Evolutionary conservation across 2,113 vertebrate genomes (phyloP).

Genomic region (Carollia perspicillata): DNA sequence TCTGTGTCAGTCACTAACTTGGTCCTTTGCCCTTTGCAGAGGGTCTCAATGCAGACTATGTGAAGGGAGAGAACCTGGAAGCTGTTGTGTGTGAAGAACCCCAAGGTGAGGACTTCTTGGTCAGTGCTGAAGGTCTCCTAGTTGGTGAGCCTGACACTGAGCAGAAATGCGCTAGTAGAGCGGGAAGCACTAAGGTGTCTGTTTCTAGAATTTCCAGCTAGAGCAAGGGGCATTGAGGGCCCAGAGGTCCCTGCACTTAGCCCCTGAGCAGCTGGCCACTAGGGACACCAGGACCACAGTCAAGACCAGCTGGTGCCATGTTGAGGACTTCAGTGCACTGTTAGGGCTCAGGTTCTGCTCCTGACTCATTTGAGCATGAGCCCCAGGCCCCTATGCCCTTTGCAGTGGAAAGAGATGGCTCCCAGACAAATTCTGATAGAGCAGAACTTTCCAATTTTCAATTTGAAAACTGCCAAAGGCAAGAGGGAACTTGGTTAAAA

Average conservation of each 20-base stretch:
- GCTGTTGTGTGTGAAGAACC: slow-evolving; percentile 92
- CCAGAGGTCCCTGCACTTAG: background rate
- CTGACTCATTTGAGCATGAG: background rate
- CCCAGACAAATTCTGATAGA: background rate
- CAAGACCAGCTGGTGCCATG: background rate
- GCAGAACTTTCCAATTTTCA: background rate
- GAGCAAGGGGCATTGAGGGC: background rate
- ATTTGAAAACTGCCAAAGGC: background rate
- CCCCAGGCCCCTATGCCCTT: too few species aligned
- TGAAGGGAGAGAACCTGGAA: slow-evolving; percentile 92
- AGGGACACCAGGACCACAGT: too few species aligned
- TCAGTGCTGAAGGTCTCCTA: background rate
- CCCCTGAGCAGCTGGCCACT: background rate
- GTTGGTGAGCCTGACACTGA: background rate
- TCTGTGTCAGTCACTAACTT: background rate
- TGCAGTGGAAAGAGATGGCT: too few species aligned
- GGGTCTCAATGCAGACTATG: slow-evolving; percentile 90
- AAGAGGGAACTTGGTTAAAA: background rate
- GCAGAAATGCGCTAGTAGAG: background rate
- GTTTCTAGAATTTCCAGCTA: background rate
- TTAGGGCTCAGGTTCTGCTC: background rate
- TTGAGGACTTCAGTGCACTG: background rate
- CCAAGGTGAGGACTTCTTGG: slow-evolving; percentile 86
- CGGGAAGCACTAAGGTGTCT: background rate
- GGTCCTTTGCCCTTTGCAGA: slow-evolving; percentile 82